These are phyloP conservation scores for Agrilus mali DNA, from an alignment of 2,888 invertebrate species.

Conservation along the genomic window DNA sequence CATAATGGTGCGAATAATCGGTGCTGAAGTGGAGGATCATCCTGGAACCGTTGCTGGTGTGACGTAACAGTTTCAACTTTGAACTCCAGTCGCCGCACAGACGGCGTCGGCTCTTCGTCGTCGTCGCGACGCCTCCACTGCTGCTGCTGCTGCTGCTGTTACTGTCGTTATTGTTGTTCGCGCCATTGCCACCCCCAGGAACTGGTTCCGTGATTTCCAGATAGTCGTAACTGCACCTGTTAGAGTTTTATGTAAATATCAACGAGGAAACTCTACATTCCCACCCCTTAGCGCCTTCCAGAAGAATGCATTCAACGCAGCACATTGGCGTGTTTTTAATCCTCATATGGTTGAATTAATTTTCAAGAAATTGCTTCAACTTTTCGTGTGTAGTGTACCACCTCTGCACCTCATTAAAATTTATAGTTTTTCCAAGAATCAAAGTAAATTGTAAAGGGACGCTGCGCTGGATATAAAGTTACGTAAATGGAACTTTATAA, in stretches of 20 bases:
- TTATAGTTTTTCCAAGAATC: no score
- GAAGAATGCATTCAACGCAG: no score
- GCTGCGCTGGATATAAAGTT: no score
- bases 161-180: conserved; percentile 11
- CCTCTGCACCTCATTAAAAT: no score
- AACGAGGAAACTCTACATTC: no score
- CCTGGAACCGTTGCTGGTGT: conserved; percentile 48
- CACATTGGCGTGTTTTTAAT: no score
- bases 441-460: no score
- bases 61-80: conserved; percentile 57
- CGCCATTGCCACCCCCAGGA: conserved; percentile 5
- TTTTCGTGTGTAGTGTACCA: no score
- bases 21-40: conserved; percentile 58
- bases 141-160: background rate
- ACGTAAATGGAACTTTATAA: no score
- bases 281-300: no score
- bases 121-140: background rate
- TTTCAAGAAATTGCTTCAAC: no score
- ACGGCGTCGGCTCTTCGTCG: conserved; percentile 28
- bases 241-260: conserved; percentile 16
- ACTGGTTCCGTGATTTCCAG: conserved; percentile 48
- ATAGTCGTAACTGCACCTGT: conserved; percentile 70
- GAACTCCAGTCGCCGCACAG: conserved; percentile 73
- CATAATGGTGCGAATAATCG: conserved; percentile 66
- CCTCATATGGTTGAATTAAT: no score